Percentiles rank a stretch among this genome's conserved stretches.
phyloP scores from a whole-genome alignment of 2,113 vertebrate species.

The Pseudopodoces humilis region DNA sequence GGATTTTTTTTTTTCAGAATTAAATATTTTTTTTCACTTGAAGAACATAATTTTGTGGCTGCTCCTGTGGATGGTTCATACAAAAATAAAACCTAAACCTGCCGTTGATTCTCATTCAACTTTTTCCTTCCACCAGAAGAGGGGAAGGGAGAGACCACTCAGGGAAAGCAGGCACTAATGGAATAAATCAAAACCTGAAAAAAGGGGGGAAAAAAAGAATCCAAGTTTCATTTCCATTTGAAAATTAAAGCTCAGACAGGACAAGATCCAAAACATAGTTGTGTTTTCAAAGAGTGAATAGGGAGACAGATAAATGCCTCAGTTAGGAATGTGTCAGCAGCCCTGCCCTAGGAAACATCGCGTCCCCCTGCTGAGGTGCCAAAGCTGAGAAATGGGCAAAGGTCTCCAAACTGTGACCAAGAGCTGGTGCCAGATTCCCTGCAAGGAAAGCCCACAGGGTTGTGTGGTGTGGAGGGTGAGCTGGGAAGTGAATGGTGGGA shows the following conservation, averaged over 20 bases:
- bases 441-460: not conserved
- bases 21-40: not conserved
- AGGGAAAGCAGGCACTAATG: not conserved
- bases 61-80: not conserved
- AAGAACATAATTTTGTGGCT: not conserved
- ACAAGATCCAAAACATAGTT: not conserved
- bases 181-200: not conserved
- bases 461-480: rapidly evolving
- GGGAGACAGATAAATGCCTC: not conserved
- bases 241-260: not conserved
- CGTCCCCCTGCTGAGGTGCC: not conserved
- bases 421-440: not conserved
- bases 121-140: not conserved
- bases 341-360: rapidly evolving
- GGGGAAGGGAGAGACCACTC: not conserved
- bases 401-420: not conserved
- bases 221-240: not conserved
- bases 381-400: rapidly evolving
- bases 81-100: not conserved
- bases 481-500: not conserved
- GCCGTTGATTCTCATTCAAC: not conserved
- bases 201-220: not conserved
- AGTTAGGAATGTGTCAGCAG: not conserved
- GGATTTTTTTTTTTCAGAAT: not conserved
- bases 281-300: not conserved